Conservation (phyloP, 2,797 vertebrate genomes). For the Monodelphis domestica region DNA sequence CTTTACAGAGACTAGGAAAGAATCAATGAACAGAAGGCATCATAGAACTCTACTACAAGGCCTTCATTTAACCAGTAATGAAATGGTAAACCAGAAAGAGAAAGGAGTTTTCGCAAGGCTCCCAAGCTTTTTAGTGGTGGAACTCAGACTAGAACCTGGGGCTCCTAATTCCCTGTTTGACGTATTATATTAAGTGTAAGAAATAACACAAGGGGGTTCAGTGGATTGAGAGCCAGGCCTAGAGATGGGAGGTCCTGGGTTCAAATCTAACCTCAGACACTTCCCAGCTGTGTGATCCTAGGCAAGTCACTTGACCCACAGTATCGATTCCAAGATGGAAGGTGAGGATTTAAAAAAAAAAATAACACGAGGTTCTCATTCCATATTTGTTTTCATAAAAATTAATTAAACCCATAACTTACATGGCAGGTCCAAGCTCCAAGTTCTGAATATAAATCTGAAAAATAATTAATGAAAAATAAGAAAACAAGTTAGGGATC, state of each 20-base stretch:
- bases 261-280: too few relatives aligned
- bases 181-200: slow-evolving; percentile 4
- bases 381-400: slow-evolving; percentile 22
- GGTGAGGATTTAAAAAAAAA: too few relatives aligned
- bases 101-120: slow-evolving; percentile 3
- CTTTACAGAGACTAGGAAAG: background rate
- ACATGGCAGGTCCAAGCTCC: slow-evolving; percentile 1
- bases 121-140: background rate
- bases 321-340: too few relatives aligned
- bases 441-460: slow-evolving; percentile 46
- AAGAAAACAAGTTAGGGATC: slow-evolving; percentile 46
- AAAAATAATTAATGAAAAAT: slow-evolving; percentile 43
- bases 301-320: too few relatives aligned
- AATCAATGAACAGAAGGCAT: background rate
- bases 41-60: background rate
- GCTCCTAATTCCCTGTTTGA: background rate
- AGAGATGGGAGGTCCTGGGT: too few relatives aligned
- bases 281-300: too few relatives aligned
- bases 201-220: too few relatives aligned
- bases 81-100: background rate
- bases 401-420: slow-evolving; percentile 54
- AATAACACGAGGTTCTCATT: background rate
- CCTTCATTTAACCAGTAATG: background rate
- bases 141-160: background rate
- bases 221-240: too few relatives aligned